Percentiles rank a stretch among this genome's conserved stretches.
Conservation (phyloP, 2,797 vertebrate species). For the Falco rusticolus region DNA sequence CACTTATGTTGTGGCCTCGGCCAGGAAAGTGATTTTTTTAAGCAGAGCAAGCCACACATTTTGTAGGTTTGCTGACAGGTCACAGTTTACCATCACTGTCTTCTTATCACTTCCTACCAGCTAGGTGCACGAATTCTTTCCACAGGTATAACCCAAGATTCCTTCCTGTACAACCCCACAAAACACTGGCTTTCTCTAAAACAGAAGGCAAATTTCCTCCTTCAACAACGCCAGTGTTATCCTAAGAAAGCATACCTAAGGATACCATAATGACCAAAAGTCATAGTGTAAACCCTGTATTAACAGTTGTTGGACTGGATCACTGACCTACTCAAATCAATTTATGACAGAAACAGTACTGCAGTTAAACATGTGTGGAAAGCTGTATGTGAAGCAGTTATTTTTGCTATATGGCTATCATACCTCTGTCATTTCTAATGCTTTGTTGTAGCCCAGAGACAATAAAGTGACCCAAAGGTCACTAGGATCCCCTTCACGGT, state of each 20-base stretch:
- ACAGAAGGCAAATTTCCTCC: not conserved
- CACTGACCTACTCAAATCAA: not conserved
- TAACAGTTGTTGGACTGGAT: not conserved
- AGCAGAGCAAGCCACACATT: not conserved
- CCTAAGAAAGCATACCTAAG: not conserved
- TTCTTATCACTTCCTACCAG: not conserved
- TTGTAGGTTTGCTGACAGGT: not conserved
- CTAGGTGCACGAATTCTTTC: not conserved
- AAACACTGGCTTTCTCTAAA: not conserved
- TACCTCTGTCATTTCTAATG: slow-evolving; percentile 89
- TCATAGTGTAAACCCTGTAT: not conserved
- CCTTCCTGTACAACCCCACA: not conserved
- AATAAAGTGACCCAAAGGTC: slow-evolving; percentile 92
- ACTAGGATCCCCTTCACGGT: slow-evolving; percentile 85
- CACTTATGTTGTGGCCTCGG: not conserved
- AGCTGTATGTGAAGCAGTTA: not conserved
- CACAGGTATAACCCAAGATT: not conserved
- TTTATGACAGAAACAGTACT: not conserved
- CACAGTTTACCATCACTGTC: not conserved
- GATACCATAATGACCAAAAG: not conserved
- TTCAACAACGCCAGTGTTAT: not conserved
- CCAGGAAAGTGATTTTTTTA: not conserved
- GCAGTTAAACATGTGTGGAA: not conserved
- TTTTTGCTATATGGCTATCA: not conserved
- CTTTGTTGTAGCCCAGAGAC: slow-evolving; percentile 91